Base-by-base conservation (phyloP, 2,113 vertebrate genomes). In the Cavia aperea region DNA sequence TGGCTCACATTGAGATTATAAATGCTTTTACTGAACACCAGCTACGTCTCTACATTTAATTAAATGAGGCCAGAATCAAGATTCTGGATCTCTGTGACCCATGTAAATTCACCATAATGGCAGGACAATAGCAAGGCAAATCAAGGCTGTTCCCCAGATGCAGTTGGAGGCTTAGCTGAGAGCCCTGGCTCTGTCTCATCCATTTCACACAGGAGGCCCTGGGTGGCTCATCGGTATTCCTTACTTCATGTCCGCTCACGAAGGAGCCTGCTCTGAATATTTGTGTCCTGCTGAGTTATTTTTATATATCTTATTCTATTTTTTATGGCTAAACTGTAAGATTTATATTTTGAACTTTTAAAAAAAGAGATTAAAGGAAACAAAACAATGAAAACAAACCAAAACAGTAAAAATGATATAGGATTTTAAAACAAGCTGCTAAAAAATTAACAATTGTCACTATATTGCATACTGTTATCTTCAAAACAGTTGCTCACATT, bases 11-110 rank as follows among this genome's bases (percentile, higher is more conserved):
- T 79, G 51, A 54, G 51, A 81, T 60, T 89, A 79, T 68, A 91
- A 81, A 49, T 81, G 84, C 9, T 36, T 86, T 93, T 84, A 51
- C 23, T 83, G 36, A 86, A 72, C 1, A 83, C 26, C 1, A 60
- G 26, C n/a, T 56, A n/a, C 8, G 43, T 56, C 66, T 73, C 63
- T 7, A 83, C 0, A 29, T 89, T 73, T 84, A 85, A 89, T 77
- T 68, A 70, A 78, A 73, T 51, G 84, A 90, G 43, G 85, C 18
- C 10, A 79, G 85, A 90, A 81, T 83, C 10, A 63, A 79, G 86
- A 54, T 60, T 91, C 65, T 77, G 54, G 31, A 18, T 73, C 18
- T 78, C 19, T 26, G 4, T 9, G 33, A 88, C 73, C 29, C 79
- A 33, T 31, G 10, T 79, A 79, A 58, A 54, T 58, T 93, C 21